Base-by-base conservation (phyloP, 92 coral and sea anemone genomes). In the Heliopora coerulea region DNA sequence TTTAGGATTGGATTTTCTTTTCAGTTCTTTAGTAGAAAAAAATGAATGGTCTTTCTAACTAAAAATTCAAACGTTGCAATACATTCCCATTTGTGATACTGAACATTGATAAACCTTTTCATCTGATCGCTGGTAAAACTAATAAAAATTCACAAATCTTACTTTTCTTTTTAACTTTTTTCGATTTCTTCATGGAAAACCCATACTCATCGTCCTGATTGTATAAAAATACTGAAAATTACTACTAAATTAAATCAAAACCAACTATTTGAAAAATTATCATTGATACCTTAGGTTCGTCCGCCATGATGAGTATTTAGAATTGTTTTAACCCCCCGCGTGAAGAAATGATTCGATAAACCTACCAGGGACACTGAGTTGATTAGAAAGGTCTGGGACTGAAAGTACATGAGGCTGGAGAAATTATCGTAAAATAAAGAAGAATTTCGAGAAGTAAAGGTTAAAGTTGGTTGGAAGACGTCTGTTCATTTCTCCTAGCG, bases 301-400 rank as follows among this genome's bases (percentile, higher is more conserved):
- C 77, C 63, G 77, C 77, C 77, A 70, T 67, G 37, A 46, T 67
- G 31, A 30, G 19, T 56, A 19, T 0, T 5, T 20, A 61, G 32
- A 21, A 26, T 58, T 17, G 9, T 48, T 35, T 57, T 5, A 14
- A 20, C 26, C 31, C 49, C 14, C 31, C 15, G 73, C 17, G 7
- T 64, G 7, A 64, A 41, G 1, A 0, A 19, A 1, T 0, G 9
- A 5, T 12, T n/a, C 0, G 49, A 0, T n/a, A 7, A 19, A 20
- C 24, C 44, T 59, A 20, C 35, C 19, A 7, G 7, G 17, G 17
- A 50, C 19, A 19, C 58, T 23, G 20, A 23, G 58, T 19, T 50
- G 7, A 37, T 46, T 46, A 6, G 42, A 46, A n/a, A 46, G n/a
- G 52, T 46, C 52, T 46, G 52, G 52, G 42, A 37, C 42, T 37